Evolutionary conservation across 1,140 invertebrate genomes (phyloP).

Genomic region (Prorops nasuta): DNA sequence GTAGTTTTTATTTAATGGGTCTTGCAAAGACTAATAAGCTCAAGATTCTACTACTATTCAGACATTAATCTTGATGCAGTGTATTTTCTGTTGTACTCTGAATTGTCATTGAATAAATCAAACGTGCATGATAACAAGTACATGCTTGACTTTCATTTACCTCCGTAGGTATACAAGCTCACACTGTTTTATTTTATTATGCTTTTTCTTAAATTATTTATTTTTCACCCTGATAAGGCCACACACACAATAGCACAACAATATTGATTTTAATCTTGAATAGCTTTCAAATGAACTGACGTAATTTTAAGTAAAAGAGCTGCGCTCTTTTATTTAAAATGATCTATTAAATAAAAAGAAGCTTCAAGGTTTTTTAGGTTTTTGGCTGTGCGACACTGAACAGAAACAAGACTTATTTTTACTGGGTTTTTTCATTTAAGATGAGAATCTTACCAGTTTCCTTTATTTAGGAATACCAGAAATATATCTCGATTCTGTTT

Average conservation of each 20-base stretch:
- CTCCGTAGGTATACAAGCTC: neutral
- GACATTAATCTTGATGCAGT: constrained; percentile 30
- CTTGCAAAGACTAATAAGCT: constrained; percentile 8
- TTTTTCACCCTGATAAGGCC: constrained; percentile 21
- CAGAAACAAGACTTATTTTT: constrained; percentile 19
- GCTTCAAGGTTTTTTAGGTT: constrained; percentile 11
- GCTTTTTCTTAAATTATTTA: constrained; percentile 5
- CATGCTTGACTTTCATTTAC: constrained; percentile 18
- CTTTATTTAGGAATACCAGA: neutral
- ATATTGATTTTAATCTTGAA: neutral
- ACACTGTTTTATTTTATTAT: neutral
- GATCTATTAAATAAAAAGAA: neutral
- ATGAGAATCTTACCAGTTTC: neutral
- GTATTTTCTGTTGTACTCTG: constrained; percentile 47
- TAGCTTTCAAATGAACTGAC: constrained; percentile 1
- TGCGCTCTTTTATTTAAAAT: neutral
- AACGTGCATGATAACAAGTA: constrained; percentile 23
- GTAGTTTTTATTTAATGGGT: constrained; percentile 13
- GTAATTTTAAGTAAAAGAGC: neutral
- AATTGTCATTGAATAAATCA: constrained; percentile 47
- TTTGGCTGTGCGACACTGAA: constrained; percentile 13
- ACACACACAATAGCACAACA: constrained; percentile 43
- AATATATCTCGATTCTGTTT: constrained; percentile 10
- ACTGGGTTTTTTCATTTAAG: constrained; percentile 14
- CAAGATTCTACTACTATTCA: constrained; percentile 13